These are phyloP conservation scores for Sebastes schlegelii DNA, from an alignment of 2,113 vertebrate genomes.

Conservation along the genomic window DNA sequence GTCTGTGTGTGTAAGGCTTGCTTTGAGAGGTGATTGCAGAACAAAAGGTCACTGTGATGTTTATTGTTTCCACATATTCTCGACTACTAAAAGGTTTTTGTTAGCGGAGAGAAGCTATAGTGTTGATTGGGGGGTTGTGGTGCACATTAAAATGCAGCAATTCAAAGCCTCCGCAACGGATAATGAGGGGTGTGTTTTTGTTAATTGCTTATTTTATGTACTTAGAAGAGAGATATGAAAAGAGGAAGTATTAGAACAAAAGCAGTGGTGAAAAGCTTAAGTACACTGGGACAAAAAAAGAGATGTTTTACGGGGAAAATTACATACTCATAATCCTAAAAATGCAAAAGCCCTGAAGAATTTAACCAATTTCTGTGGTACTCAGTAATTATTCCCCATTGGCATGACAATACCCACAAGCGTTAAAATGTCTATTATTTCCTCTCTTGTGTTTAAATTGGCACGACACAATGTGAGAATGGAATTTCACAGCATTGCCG, in stretches of 20 bases:
- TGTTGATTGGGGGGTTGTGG: neutral
- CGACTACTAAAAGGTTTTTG: constrained; percentile 20
- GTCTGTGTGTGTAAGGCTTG: neutral
- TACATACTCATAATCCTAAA: constrained; percentile 7
- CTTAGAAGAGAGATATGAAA: constrained; percentile 9
- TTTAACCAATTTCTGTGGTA: constrained; percentile 17
- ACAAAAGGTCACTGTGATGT: constrained; percentile 20
- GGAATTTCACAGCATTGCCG: constrained; percentile 58
- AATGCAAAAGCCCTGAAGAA: constrained; percentile 36
- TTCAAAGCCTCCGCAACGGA: constrained; percentile 5
- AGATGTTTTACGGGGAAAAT: constrained; percentile 38
- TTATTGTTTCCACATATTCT: constrained; percentile 29
- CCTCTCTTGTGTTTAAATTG: constrained; percentile 58
- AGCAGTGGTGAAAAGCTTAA: constrained; percentile 1
- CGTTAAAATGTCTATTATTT: constrained; percentile 55
- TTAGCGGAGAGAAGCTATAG: neutral
- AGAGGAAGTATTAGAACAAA: neutral
- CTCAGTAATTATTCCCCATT: constrained; percentile 43
- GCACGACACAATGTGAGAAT: constrained; percentile 57
- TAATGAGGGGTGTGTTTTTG: neutral
- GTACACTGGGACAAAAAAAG: neutral
- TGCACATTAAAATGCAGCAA: constrained; percentile 8
- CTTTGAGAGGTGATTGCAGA: constrained; percentile 8
- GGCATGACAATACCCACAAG: constrained; percentile 45
- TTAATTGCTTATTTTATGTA: constrained; percentile 26